Evolutionary conservation across 30 jellyfish, hydroid and myxozoan genomes (phyloP).

Genomic region (Turritopsis rubra): DNA sequence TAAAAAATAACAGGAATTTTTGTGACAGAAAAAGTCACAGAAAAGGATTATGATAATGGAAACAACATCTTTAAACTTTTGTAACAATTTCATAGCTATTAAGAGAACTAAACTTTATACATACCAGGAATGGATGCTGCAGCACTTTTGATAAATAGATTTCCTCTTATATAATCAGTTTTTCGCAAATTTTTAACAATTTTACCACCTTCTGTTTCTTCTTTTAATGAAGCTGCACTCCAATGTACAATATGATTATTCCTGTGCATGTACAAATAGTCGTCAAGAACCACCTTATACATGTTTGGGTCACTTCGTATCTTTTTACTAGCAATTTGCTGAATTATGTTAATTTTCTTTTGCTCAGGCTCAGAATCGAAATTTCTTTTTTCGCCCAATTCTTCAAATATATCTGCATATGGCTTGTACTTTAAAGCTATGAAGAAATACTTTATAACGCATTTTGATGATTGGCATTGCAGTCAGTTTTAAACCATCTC

Average conservation of each 20-base stretch:
- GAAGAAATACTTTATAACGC: too few relatives aligned
- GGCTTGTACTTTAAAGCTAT: neutral
- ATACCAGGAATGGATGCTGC: neutral
- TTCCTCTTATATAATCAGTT: neutral
- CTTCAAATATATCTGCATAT: neutral
- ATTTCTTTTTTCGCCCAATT: neutral
- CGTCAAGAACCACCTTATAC: too few relatives aligned
- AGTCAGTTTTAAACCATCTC: too few relatives aligned
- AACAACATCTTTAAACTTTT: too few relatives aligned
- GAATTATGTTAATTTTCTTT: neutral
- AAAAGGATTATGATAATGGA: neutral
- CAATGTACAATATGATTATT: neutral
- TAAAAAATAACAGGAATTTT: too few relatives aligned
- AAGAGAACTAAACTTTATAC: neutral
- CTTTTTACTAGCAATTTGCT: neutral
- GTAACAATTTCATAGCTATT: too few relatives aligned
- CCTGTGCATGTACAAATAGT: neutral
- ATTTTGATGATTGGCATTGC: too few relatives aligned
- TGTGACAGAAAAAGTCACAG: neutral
- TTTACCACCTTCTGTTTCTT: neutral
- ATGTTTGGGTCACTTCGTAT: neutral
- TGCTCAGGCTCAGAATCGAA: neutral
- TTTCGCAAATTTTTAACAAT: neutral
- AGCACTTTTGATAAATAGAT: neutral
- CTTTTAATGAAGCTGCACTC: neutral